phyloP scores from a whole-genome alignment of 2,113 vertebrate genomes.

The Trogon surrucura region DNA sequence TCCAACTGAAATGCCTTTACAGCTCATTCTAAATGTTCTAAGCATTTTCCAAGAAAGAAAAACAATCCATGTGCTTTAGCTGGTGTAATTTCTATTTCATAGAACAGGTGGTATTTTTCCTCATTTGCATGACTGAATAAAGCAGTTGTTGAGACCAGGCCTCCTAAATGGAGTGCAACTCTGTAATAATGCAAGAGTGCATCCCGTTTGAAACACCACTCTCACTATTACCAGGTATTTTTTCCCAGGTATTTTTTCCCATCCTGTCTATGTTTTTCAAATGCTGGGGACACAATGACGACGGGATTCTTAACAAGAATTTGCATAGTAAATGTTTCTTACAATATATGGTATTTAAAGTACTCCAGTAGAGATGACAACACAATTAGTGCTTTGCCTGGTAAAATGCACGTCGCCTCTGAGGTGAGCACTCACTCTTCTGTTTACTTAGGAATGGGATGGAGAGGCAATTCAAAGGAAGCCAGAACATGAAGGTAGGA shows the following conservation, averaged over 20 bases:
- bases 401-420: neutral
- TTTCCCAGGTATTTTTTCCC: neutral
- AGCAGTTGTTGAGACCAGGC: neutral
- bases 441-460: neutral
- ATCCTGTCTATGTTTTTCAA: neutral
- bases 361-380: neutral
- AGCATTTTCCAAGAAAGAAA: neutral
- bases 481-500: neutral
- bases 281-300: rapidly evolving
- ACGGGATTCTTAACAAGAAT: neutral
- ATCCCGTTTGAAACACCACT: neutral
- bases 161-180: neutral
- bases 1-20: neutral
- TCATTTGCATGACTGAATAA: neutral
- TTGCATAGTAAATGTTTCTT: neutral
- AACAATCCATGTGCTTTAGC: neutral
- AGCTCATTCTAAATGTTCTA: neutral
- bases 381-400: neutral
- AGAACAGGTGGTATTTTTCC: neutral
- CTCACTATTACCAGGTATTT: neutral
- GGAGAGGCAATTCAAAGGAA: neutral
- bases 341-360: neutral
- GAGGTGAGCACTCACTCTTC: neutral
- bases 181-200: neutral
- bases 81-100: neutral